Evolutionary conservation across 2,888 invertebrate genomes (phyloP).

Genomic region (Lithodes maja): DNA sequence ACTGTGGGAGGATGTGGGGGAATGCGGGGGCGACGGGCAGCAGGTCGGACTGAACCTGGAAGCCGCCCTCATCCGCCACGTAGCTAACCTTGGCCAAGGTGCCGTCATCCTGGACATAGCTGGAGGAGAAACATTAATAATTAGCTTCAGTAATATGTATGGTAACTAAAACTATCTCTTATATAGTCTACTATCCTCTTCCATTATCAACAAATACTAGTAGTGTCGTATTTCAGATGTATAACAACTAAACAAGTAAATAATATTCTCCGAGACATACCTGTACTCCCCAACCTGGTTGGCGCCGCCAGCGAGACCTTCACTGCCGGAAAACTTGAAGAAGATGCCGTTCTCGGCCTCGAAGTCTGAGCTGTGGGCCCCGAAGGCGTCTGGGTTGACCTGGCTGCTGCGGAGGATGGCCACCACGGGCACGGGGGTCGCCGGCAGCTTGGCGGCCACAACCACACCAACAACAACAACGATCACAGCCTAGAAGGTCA

Average conservation of each 20-base stretch:
- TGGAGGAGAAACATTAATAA: too few species aligned
- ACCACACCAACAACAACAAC: slow-evolving; percentile 8
- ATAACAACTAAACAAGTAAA: not conserved
- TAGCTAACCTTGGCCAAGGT: too few species aligned
- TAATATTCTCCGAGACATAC: not conserved
- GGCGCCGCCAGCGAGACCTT: slow-evolving; percentile 36
- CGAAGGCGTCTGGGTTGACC: slow-evolving; percentile 32
- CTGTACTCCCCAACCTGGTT: slow-evolving; percentile 47
- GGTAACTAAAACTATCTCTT: not conserved
- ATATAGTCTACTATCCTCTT: not conserved
- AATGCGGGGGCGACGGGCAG: slow-evolving; percentile 37
- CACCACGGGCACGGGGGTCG: slow-evolving; percentile 25
- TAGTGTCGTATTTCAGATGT: not conserved
- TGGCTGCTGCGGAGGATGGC: slow-evolving; percentile 39
- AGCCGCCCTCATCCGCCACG: too few species aligned
- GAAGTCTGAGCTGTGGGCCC: slow-evolving; percentile 56
- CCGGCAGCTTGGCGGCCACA: not conserved
- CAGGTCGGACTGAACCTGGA: slow-evolving; percentile 25
- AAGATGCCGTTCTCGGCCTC: slow-evolving; percentile 56
- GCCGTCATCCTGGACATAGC: too few species aligned
- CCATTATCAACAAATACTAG: not conserved
- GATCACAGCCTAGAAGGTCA: not conserved
- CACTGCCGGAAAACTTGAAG: slow-evolving; percentile 37
- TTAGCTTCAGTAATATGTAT: too few species aligned
- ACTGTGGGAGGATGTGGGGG: slow-evolving; percentile 38